Evolutionary conservation across 2,888 invertebrate genomes (phyloP).

Genomic region (Brassicogethes aeneus): DNA sequence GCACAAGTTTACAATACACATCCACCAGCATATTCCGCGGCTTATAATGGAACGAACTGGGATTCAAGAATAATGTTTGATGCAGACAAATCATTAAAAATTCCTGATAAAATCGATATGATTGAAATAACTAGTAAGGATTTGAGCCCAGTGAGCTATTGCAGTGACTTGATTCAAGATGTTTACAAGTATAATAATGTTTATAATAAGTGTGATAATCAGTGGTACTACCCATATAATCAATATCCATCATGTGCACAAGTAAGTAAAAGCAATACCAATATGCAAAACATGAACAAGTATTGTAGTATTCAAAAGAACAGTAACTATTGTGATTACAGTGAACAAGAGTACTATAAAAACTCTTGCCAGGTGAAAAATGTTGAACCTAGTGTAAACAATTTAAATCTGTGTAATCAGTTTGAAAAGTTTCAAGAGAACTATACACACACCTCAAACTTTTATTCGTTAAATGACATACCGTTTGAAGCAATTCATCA

Average conservation of each 20-base stretch:
- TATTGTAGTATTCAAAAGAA: conserved; percentile 28
- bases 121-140: conserved; percentile 34
- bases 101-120: conserved; percentile 31
- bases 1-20: too few relatives aligned
- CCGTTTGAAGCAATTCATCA: conserved; percentile 14
- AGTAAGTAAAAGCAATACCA: conserved; percentile 14
- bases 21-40: too few relatives aligned
- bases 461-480: too few relatives aligned
- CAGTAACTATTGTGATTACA: conserved; percentile 14
- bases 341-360: conserved; percentile 10
- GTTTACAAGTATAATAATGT: conserved; percentile 26
- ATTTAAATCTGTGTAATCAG: conserved; percentile 9
- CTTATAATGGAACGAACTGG: neutral
- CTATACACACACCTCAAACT: too few relatives aligned
- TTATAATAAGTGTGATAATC: conserved; percentile 20
- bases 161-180: conserved; percentile 30
- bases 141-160: conserved; percentile 33
- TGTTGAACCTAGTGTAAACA: neutral
- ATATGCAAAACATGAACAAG: conserved; percentile 12
- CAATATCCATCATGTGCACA: conserved; percentile 34
- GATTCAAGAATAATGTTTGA: conserved; percentile 5
- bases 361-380: neutral
- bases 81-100: conserved; percentile 19
- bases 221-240: conserved; percentile 24
- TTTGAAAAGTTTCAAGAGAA: conserved; percentile 14